Conservation (phyloP, 1,140 invertebrate species). For the Gryllus bimaculatus region DNA sequence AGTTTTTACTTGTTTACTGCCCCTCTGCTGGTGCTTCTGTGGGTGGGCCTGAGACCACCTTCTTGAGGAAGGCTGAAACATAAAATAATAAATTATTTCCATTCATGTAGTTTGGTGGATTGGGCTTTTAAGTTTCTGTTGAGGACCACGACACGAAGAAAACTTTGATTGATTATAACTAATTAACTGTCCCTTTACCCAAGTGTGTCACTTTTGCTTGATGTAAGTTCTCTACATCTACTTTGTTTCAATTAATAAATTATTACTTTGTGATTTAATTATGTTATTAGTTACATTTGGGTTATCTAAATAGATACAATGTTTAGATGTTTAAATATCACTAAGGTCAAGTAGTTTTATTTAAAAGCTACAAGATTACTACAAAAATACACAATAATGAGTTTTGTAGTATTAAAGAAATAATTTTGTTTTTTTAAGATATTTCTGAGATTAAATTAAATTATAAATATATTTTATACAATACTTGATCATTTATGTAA, state of each 20-base stretch:
- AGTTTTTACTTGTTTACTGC: neutral
- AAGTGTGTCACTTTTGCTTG: neutral
- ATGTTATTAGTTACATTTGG: no score
- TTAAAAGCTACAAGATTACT: neutral
- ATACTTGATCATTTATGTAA: neutral
- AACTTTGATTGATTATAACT: neutral
- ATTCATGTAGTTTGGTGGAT: neutral
- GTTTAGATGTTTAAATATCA: neutral
- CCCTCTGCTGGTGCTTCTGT: neutral
- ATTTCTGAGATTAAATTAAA: neutral
- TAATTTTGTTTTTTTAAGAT: neutral
- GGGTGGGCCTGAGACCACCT: neutral
- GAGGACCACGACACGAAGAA: neutral
- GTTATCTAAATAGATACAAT: no score
- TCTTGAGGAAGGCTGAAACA: constrained; percentile 3
- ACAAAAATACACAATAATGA: neutral
- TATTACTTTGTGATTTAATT: no score
- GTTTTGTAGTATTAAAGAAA: neutral
- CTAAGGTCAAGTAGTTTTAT: neutral
- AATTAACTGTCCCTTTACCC: neutral
- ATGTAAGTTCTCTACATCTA: neutral
- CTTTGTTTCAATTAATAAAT: neutral
- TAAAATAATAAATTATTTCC: neutral
- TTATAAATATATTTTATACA: neutral
- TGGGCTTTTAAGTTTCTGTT: neutral